A percentile compares a stretch with the other conserved stretches of the same genome.
phyloP scores from a whole-genome alignment of 2,888 invertebrate genomes.

The Chouioia cunea region DNA sequence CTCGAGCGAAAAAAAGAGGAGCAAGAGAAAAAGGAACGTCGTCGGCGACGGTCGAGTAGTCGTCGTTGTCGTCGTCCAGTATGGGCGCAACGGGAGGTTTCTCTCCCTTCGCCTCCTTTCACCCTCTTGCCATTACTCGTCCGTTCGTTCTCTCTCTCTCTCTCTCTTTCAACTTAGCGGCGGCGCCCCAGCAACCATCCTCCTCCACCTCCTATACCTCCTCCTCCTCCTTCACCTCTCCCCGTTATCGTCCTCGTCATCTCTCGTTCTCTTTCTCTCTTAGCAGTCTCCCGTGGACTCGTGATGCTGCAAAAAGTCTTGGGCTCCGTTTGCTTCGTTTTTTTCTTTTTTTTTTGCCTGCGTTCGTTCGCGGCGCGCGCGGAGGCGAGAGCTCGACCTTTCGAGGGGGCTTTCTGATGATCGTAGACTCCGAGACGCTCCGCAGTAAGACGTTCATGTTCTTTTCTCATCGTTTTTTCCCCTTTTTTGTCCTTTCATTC shows the following conservation, averaged over 20 bases:
- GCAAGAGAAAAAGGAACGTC: slow-evolving; percentile 53
- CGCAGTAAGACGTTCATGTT: slow-evolving; percentile 45
- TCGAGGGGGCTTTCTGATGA: slow-evolving; percentile 44
- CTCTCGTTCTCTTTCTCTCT: slow-evolving; percentile 23
- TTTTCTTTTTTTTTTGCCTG: slow-evolving; percentile 15
- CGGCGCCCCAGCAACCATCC: slow-evolving; percentile 3
- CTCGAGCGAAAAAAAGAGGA: slow-evolving; percentile 44
- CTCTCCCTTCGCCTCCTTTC: slow-evolving; percentile 59
- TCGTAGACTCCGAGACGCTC: slow-evolving; percentile 40
- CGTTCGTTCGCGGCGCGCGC: slow-evolving; percentile 4
- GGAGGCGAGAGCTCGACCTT: slow-evolving; percentile 1
- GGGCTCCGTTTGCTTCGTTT: slow-evolving; percentile 38
- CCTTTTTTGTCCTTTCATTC: slow-evolving; percentile 33
- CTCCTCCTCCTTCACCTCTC: slow-evolving; percentile 29
- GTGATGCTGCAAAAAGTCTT: slow-evolving; percentile 48
- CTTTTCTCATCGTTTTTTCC: slow-evolving; percentile 43
- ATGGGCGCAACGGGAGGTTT: slow-evolving; percentile 64
- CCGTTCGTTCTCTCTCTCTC: slow-evolving; percentile 43
- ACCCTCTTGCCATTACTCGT: slow-evolving; percentile 57
- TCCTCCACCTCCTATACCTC: slow-evolving; percentile 14
- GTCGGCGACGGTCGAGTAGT: slow-evolving; percentile 51
- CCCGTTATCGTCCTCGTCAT: slow-evolving; percentile 48
- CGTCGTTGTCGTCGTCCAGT: slow-evolving; percentile 54
- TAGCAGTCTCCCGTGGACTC: slow-evolving; percentile 42
- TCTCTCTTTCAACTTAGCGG: slow-evolving; percentile 43